These are phyloP conservation scores for Cephus rjabovi DNA, from an alignment of 2,888 invertebrate species.

Conservation along the genomic window DNA sequence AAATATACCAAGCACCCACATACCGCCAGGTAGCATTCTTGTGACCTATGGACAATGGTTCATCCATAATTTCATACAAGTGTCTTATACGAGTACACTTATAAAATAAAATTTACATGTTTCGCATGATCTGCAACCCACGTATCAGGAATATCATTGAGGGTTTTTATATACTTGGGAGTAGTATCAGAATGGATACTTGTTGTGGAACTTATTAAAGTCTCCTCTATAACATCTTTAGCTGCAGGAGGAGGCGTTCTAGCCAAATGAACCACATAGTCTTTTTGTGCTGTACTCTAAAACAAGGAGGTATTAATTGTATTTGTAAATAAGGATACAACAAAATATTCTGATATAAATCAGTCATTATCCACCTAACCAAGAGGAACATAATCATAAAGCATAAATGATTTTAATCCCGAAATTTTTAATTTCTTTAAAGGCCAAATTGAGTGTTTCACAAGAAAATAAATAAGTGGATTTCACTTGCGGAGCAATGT, in stretches of 20 bases:
- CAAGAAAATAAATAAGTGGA: neutral
- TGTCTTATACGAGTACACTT: neutral
- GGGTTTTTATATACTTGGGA: constrained; percentile 66
- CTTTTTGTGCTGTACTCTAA: constrained; percentile 75
- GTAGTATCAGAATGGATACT: constrained; percentile 62
- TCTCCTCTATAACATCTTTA: constrained; percentile 64
- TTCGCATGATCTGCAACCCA: constrained; percentile 86
- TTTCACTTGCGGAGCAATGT: neutral
- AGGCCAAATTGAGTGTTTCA: neutral
- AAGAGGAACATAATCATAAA: neutral
- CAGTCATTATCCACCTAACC: constrained; percentile 7
- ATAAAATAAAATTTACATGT: constrained; percentile 69
- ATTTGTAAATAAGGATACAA: neutral
- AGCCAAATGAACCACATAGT: constrained; percentile 83
- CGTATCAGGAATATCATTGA: constrained; percentile 74
- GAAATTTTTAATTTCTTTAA: neutral
- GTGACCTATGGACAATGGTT: constrained; percentile 70
- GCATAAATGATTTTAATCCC: neutral
- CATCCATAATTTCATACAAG: neutral
- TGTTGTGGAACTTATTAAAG: constrained; percentile 59
- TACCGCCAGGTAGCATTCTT: constrained; percentile 91
- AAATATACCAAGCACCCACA: constrained; percentile 87
- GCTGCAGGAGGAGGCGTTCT: constrained; percentile 76
- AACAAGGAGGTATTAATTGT: constrained; percentile 36
- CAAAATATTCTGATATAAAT: neutral